phyloP scores from a whole-genome alignment of 2,888 invertebrate genomes.

The Hololepta plana region DNA sequence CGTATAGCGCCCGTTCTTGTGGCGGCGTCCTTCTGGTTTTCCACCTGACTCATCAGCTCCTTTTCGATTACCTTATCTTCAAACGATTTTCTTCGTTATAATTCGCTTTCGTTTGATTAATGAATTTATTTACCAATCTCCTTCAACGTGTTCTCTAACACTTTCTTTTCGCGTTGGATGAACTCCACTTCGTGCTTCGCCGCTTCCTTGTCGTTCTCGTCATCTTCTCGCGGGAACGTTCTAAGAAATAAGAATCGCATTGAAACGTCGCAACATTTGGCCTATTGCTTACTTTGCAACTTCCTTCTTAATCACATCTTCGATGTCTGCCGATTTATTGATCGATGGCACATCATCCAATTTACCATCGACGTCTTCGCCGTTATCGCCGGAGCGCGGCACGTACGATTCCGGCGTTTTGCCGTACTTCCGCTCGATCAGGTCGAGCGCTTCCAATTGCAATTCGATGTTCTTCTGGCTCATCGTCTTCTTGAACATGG shows the following conservation, averaged over 20 bases:
- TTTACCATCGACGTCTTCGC: constrained; percentile 12
- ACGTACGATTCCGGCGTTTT: constrained; percentile 43
- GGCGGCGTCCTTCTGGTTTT: no score
- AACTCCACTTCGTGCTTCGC: constrained; percentile 18
- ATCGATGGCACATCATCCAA: constrained; percentile 15
- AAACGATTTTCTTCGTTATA: constrained; percentile 4
- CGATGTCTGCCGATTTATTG: constrained; percentile 22
- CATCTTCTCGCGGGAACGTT: constrained; percentile 16
- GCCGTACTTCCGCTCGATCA: constrained; percentile 63
- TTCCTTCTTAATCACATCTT: constrained; percentile 26
- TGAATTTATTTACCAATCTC: constrained; percentile 14
- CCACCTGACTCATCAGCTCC: no score
- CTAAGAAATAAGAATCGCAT: constrained; percentile 10
- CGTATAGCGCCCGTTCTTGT: no score
- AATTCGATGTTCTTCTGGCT: constrained; percentile 80
- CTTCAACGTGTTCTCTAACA: constrained; percentile 21
- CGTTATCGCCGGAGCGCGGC: constrained; percentile 16
- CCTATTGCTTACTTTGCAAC: constrained; percentile 22
- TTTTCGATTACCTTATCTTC: constrained; percentile 4
- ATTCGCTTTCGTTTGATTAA: constrained; percentile 5
- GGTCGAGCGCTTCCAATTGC: constrained; percentile 72
- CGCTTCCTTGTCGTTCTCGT: constrained; percentile 13
- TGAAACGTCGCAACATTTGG: constrained; percentile 10
- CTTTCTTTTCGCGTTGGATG: constrained; percentile 22
- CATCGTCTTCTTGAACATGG: constrained; percentile 85